These are phyloP conservation scores for Sitta carolinensis DNA, from an alignment of 2,797 vertebrate genomes.

Conservation along the genomic window DNA sequence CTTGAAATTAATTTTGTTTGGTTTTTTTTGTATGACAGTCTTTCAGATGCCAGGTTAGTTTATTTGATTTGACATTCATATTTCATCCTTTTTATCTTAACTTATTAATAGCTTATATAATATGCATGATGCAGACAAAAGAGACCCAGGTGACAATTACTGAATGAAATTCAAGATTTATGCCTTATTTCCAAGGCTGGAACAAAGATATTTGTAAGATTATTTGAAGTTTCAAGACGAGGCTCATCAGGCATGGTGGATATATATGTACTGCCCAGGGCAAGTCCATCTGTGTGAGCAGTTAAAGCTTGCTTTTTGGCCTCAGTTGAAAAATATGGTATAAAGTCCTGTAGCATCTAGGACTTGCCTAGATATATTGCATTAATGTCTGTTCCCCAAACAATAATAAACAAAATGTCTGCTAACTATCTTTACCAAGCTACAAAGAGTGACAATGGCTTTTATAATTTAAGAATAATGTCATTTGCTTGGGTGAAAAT, in stretches of 20 bases:
- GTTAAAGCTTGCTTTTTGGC: not conserved
- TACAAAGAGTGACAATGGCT: not conserved
- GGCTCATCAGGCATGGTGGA: not conserved
- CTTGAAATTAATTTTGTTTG: not conserved
- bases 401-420: not conserved
- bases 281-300: not conserved
- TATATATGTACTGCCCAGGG: not conserved
- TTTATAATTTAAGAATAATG: not conserved
- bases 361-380: not conserved
- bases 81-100: conserved; percentile 16
- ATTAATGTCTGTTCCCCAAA: not conserved
- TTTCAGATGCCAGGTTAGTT: not conserved
- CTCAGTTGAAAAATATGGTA: not conserved
- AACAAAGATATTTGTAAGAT: not conserved
- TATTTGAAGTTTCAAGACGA: not conserved
- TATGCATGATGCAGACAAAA: not conserved
- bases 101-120: conserved; percentile 36
- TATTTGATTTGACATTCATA: conserved; percentile 16
- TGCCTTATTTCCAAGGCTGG: not conserved
- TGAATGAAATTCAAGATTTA: not conserved
- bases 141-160: not conserved
- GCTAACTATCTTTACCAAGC: not conserved
- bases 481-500: not conserved
- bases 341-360: not conserved
- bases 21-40: not conserved